Conservation (phyloP, 2,888 invertebrate species). For the Polymixis flavicincta region DNA sequence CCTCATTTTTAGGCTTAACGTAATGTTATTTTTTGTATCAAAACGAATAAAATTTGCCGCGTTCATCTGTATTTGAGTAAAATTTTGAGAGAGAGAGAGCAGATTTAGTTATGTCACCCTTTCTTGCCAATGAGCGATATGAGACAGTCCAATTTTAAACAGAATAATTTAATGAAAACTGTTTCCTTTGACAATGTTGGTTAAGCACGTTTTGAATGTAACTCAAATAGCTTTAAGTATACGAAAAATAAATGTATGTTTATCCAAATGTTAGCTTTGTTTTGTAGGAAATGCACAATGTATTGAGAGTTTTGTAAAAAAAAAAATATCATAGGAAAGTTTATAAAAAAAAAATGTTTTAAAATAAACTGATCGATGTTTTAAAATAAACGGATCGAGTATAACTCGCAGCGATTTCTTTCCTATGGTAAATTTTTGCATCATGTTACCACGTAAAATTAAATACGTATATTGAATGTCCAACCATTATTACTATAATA, state of each 20-base stretch:
- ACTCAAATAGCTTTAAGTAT: conserved; percentile 66
- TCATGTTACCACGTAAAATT: conserved; percentile 56
- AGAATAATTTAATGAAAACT: conserved; percentile 24
- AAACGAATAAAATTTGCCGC: no score
- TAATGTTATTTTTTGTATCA: no score
- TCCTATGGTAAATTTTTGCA: conserved; percentile 53
- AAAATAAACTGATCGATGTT: conserved; percentile 31
- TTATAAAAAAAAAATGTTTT: conserved; percentile 21
- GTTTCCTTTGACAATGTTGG: conserved; percentile 46
- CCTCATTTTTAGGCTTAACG: no score
- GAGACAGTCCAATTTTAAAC: conserved; percentile 60
- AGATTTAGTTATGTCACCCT: no score
- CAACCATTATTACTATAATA: conserved; percentile 49
- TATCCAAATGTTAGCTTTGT: conserved; percentile 64
- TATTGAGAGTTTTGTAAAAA: conserved; percentile 51
- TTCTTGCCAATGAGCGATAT: conserved; percentile 2
- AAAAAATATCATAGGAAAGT: conserved; percentile 51
- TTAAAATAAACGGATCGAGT: conserved; percentile 35
- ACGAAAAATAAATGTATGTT: conserved; percentile 52
- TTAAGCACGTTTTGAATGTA: conserved; percentile 63
- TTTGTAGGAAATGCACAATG: conserved; percentile 61
- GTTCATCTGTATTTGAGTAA: no score
- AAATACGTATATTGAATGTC: conserved; percentile 64
- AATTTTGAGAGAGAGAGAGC: no score
- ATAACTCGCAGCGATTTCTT: conserved; percentile 36